Percentiles rank a stretch among this genome's conserved stretches.
Conservation (phyloP, 2,113 vertebrate genomes). For the Polypterus bichir region DNA sequence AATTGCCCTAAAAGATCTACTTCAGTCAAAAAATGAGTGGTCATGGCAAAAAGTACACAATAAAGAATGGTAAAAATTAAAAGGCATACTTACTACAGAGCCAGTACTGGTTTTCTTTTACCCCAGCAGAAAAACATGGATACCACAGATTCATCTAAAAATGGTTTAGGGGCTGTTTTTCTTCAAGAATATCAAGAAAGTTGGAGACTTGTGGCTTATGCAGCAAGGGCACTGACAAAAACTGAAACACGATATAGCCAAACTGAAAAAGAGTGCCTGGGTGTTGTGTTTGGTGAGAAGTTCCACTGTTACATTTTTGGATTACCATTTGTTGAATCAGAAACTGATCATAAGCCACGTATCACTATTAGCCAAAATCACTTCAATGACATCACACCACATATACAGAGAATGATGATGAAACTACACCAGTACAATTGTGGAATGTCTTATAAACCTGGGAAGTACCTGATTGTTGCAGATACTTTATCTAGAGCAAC, state of each 20-base stretch:
- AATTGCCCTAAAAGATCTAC: background rate
- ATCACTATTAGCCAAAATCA: background rate
- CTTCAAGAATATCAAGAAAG: too few relatives aligned
- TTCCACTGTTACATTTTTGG: background rate
- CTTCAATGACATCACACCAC: background rate
- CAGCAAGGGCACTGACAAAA: constrained; percentile 3
- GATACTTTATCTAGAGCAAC: background rate
- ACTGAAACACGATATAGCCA: background rate
- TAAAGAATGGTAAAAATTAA: constrained; percentile 2
- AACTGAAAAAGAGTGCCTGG: background rate
- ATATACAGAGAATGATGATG: background rate
- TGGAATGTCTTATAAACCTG: background rate
- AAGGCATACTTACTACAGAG: constrained; percentile 2
- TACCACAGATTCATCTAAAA: constrained; percentile 3
- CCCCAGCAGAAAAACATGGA: background rate
- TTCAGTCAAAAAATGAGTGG: background rate
- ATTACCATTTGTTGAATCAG: constrained; percentile 1
- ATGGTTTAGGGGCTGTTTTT: constrained; percentile 1
- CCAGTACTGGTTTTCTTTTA: constrained; percentile 3
- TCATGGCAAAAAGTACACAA: background rate
- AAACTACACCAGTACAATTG: background rate
- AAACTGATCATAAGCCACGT: background rate
- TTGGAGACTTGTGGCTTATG: too few relatives aligned
- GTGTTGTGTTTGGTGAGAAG: background rate
- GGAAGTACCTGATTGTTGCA: background rate